Evolutionary conservation across 2,888 invertebrate species (phyloP).

Genomic region (Drosophila pegasa): DNA sequence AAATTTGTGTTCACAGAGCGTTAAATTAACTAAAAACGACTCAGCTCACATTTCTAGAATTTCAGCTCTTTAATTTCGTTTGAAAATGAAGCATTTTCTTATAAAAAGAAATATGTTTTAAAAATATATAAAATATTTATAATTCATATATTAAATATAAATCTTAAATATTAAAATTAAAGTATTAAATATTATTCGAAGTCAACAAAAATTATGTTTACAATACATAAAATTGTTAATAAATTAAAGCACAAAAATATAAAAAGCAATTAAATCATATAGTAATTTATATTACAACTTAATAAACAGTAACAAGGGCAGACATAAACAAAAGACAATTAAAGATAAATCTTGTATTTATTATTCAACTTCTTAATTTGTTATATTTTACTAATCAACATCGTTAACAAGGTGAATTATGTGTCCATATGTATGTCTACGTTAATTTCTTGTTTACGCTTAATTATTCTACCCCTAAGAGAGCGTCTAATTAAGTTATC

Average conservation of each 20-base stretch:
- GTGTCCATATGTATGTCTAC: neutral
- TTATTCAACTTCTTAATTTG: neutral
- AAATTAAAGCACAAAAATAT: too few species aligned
- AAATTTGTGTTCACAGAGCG: neutral
- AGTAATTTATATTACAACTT: too few species aligned
- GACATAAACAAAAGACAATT: too few species aligned
- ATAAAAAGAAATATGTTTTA: neutral
- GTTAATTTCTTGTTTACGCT: neutral
- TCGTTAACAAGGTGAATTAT: neutral
- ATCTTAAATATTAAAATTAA: neutral
- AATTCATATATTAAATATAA: neutral
- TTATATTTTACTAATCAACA: neutral
- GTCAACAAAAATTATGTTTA: too few species aligned
- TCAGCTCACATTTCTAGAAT: neutral
- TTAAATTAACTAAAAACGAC: neutral
- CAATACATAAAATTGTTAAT: too few species aligned
- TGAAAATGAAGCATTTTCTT: neutral
- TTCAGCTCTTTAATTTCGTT: neutral
- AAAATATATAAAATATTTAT: neutral
- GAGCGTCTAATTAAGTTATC: constrained; percentile 9
- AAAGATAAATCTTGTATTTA: neutral
- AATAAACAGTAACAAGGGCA: too few species aligned
- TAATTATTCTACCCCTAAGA: neutral
- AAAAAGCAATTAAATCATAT: too few species aligned
- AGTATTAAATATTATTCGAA: too few species aligned